A percentile compares a stretch with the other conserved stretches of the same genome.
Conservation (phyloP, 1,140 invertebrate genomes). For the Hirudo medicinalis region DNA sequence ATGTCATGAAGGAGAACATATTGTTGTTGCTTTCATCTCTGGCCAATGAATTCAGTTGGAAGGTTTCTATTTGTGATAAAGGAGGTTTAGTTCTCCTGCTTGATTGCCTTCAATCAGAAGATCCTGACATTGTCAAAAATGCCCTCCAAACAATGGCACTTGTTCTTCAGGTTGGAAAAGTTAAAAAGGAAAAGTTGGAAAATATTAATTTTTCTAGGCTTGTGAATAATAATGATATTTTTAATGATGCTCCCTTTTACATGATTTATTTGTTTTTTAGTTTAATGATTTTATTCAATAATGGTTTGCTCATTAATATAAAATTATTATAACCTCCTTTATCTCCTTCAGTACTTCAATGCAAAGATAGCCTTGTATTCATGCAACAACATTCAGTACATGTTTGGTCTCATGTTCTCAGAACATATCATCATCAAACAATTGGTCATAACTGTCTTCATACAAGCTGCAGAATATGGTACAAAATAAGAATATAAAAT, state of each 20-base stretch:
- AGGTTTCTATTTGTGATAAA: not conserved
- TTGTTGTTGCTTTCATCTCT: constrained; percentile 2
- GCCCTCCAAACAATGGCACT: not conserved
- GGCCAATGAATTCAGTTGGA: not conserved
- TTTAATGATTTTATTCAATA: too few species aligned
- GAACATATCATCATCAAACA: not conserved
- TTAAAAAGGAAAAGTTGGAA: not conserved
- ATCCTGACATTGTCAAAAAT: constrained; percentile 8
- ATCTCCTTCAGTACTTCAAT: not conserved
- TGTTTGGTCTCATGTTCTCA: not conserved
- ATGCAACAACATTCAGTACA: constrained; percentile 2
- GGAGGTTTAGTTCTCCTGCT: not conserved
- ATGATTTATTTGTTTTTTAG: too few species aligned
- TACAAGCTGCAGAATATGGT: not conserved
- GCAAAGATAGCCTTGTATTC: constrained; percentile 1
- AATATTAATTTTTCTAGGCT: too few species aligned
- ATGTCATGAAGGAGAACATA: not conserved
- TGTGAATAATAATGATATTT: too few species aligned
- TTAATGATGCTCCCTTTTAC: too few species aligned
- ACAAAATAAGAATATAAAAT: too few species aligned
- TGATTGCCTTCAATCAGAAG: not conserved
- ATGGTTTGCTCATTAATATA: too few species aligned
- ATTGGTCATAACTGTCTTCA: not conserved
- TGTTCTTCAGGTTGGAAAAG: not conserved
- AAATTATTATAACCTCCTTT: too few species aligned